These are phyloP conservation scores for Argyresthia goedartella DNA, from an alignment of 2,888 invertebrate genomes.

Conservation along the genomic window DNA sequence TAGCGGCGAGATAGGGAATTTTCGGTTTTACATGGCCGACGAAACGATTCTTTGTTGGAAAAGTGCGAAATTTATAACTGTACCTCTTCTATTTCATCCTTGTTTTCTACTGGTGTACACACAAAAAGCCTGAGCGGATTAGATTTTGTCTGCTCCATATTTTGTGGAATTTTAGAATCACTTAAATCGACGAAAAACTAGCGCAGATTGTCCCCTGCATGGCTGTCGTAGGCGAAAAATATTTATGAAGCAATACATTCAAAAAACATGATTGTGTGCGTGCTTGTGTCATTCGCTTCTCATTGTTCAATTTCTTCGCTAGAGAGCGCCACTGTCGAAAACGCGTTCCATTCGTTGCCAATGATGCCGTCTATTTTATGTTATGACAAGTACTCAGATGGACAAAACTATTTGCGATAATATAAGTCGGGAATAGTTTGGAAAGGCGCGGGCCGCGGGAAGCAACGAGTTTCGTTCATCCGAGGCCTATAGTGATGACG, in stretches of 20 bases:
- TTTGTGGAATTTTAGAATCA: conserved; percentile 58
- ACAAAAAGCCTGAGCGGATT: conserved; percentile 82
- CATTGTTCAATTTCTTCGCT: neutral
- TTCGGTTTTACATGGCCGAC: conserved; percentile 64
- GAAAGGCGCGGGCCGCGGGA: too few species aligned
- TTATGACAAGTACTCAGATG: too few species aligned
- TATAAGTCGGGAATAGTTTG: too few species aligned
- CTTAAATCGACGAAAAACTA: conserved; percentile 70
- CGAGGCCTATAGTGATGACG: too few species aligned
- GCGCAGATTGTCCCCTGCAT: conserved; percentile 73
- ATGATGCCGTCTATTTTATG: too few species aligned
- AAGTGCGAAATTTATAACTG: conserved; percentile 60
- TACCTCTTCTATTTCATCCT: conserved; percentile 94
- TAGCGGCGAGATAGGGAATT: conserved; percentile 50
- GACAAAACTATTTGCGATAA: too few species aligned
- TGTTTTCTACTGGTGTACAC: conserved; percentile 86
- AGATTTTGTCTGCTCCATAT: conserved; percentile 72
- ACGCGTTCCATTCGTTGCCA: neutral
- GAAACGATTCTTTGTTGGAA: conserved; percentile 63
- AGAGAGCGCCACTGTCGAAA: conserved; percentile 1
- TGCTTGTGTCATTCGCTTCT: conserved; percentile 13
- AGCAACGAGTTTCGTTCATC: too few species aligned
- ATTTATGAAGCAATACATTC: conserved; percentile 60
- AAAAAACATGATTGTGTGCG: conserved; percentile 51
- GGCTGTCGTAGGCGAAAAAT: conserved; percentile 72